phyloP scores from a whole-genome alignment of 2,888 invertebrate genomes.

The Calameuta idolon region DNA sequence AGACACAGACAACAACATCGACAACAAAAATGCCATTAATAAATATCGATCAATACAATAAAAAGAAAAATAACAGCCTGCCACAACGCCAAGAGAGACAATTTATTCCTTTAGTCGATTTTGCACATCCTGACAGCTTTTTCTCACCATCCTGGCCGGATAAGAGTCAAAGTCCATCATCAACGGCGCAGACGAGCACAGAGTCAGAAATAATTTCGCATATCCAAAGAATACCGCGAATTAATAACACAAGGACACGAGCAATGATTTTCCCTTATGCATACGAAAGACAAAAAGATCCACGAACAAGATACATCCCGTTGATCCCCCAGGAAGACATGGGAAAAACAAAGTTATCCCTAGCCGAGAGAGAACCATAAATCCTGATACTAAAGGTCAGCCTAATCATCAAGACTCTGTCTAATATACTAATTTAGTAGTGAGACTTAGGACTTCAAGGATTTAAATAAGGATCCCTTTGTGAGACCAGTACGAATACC shows the following conservation, averaged over 20 bases:
- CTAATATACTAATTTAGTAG: no score
- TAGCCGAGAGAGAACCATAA: conserved; percentile 49
- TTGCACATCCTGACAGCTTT: conserved; percentile 30
- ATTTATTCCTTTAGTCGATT: conserved; percentile 56
- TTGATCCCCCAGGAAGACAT: conserved; percentile 59
- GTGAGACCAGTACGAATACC: not conserved
- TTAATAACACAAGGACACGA: conserved; percentile 26
- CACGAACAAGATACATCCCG: conserved; percentile 63
- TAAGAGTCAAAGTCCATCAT: conserved; percentile 5
- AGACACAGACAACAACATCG: not conserved
- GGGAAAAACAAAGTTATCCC: conserved; percentile 34
- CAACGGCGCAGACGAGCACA: conserved; percentile 21
- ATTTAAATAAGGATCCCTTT: not conserved
- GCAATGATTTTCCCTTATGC: conserved; percentile 60
- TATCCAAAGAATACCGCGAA: conserved; percentile 53
- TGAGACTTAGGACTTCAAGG: not conserved
- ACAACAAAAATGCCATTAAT: conserved; percentile 13
- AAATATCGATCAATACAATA: not conserved
- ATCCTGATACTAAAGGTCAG: no score
- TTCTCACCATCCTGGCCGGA: conserved; percentile 29
- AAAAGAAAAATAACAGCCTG: not conserved
- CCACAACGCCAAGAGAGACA: conserved; percentile 36
- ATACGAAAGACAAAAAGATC: conserved; percentile 60
- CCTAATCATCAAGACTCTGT: no score
- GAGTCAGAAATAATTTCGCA: conserved; percentile 38